Percentiles rank a stretch among this genome's conserved stretches.
These are phyloP conservation scores for Onthophagus taurus DNA, from an alignment of 1,140 invertebrate genomes.

Conservation along the genomic window DNA sequence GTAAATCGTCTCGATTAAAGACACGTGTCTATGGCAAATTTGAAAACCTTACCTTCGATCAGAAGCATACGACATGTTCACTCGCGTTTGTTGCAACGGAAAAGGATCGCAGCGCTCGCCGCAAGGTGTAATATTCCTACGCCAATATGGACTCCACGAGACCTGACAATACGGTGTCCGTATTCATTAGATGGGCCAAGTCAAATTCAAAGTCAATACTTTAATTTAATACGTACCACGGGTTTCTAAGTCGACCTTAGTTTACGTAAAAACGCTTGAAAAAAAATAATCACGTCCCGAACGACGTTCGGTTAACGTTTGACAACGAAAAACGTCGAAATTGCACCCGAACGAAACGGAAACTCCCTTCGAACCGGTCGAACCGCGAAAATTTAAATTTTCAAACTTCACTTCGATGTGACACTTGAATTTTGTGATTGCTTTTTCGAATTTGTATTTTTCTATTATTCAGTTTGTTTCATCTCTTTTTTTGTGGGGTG, in stretches of 20 bases:
- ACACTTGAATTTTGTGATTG: constrained; percentile 17
- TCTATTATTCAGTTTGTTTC: too few relatives aligned
- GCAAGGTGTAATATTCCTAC: constrained; percentile 33
- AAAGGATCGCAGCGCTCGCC: constrained; percentile 44
- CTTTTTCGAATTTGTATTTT: constrained; percentile 11
- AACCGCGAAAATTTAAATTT: constrained; percentile 12
- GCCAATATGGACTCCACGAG: constrained; percentile 15
- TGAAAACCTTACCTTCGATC: constrained; percentile 58
- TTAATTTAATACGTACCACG: too few relatives aligned
- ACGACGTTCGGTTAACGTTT: neutral
- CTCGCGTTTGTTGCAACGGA: constrained; percentile 58
- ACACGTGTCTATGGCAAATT: neutral
- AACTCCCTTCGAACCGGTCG: constrained; percentile 8
- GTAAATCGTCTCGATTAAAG: neutral
- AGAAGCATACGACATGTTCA: constrained; percentile 65
- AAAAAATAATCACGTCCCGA: too few relatives aligned
- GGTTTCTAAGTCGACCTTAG: too few relatives aligned
- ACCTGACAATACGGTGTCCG: neutral
- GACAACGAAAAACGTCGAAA: neutral
- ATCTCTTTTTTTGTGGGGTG: too few relatives aligned
- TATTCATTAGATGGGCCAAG: neutral
- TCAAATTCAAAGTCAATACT: neutral
- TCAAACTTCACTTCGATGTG: constrained; percentile 11
- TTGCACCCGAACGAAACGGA: constrained; percentile 4
- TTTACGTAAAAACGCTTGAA: too few relatives aligned